Evolutionary conservation across 2,797 vertebrate genomes (phyloP).

Genomic region (Atherinosoma microstoma): DNA sequence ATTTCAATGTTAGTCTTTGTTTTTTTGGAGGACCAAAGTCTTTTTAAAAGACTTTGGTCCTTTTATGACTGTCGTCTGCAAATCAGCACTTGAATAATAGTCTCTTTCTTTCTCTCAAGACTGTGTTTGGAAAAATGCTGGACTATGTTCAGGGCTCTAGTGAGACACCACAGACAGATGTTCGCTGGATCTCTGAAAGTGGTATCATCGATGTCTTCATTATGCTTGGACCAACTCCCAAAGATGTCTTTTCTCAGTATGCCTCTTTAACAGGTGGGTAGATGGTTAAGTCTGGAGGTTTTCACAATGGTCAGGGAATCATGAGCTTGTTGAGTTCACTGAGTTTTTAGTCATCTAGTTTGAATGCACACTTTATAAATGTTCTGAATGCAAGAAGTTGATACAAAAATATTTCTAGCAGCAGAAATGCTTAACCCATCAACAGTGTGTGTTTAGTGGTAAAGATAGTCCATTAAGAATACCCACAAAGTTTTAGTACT

Average conservation of each 20-base stretch:
- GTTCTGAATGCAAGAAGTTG: background rate
- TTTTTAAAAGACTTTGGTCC: background rate
- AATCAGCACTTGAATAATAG: background rate
- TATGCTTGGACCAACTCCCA: constrained; percentile 87
- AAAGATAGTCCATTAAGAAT: background rate
- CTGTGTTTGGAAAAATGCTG: constrained; percentile 86
- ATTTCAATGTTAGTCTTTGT: background rate
- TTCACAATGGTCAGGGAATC: background rate
- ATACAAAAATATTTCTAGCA: background rate
- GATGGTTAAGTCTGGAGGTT: background rate
- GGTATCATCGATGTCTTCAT: constrained; percentile 92
- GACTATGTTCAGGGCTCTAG: constrained; percentile 90
- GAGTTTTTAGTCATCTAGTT: background rate
- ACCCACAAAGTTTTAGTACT: no score
- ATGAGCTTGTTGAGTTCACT: background rate
- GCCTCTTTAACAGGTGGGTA: constrained; percentile 89
- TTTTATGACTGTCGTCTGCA: background rate
- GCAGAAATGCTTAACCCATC: background rate
- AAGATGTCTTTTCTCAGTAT: constrained; percentile 89
- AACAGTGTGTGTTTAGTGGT: background rate
- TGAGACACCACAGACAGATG: constrained; percentile 91
- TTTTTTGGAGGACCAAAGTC: background rate
- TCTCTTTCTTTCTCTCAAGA: constrained; percentile 62
- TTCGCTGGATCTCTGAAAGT: constrained; percentile 95
- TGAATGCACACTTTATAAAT: background rate